These are phyloP conservation scores for Nomia melanderi DNA, from an alignment of 1,140 invertebrate genomes.

Conservation along the genomic window DNA sequence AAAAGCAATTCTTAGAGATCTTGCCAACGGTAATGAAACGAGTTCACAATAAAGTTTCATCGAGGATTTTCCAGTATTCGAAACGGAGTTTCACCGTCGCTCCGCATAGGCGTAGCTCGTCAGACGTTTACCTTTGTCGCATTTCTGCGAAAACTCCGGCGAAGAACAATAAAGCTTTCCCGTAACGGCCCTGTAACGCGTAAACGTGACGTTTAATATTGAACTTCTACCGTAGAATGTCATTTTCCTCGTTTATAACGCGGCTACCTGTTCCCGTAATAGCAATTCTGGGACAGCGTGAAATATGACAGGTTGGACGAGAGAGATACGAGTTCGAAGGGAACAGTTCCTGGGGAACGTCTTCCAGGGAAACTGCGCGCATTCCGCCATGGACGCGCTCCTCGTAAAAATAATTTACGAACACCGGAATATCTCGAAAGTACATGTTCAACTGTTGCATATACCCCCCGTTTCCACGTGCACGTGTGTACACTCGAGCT, in stretches of 20 bases:
- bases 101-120: not conserved
- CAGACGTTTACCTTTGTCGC: too few species aligned
- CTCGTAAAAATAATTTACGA: conserved; percentile 8
- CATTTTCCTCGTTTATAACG: conserved; percentile 15
- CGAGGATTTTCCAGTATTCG: too few species aligned
- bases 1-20: too few species aligned
- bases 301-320: conserved; percentile 28
- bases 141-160: not conserved
- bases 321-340: not conserved
- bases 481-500: too few species aligned
- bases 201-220: conserved; percentile 28
- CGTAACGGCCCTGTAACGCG: not conserved
- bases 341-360: not conserved
- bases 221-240: conserved; percentile 9
- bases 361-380: conserved; percentile 6
- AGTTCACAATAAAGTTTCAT: too few species aligned
- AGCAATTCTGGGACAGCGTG: not conserved
- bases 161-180: conserved; percentile 11
- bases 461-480: not conserved
- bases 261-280: conserved; percentile 25
- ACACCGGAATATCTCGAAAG: not conserved
- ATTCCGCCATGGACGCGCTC: not conserved
- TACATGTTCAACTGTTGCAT: not conserved
- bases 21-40: too few species aligned
- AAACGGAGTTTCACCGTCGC: not conserved